These are phyloP conservation scores for Myotis planiceps DNA, from an alignment of 2,797 vertebrate species.

Conservation along the genomic window DNA sequence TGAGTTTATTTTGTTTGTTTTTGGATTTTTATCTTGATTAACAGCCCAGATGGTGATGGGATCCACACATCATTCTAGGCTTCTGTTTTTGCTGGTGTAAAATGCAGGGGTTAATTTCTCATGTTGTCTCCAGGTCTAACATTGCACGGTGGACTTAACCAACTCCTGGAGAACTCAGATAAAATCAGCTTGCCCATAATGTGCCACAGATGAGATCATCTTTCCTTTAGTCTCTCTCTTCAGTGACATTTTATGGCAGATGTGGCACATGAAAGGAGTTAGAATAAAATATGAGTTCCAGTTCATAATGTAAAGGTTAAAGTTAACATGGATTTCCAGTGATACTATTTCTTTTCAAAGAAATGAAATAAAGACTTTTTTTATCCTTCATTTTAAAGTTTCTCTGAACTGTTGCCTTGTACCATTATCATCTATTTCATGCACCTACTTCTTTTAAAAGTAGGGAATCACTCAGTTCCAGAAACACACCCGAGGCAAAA, in stretches of 20 bases:
- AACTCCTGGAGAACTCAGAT: background rate
- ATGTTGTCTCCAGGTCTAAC: background rate
- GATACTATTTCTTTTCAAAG: background rate
- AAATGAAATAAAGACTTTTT: background rate
- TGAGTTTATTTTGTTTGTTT: background rate
- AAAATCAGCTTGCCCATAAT: background rate
- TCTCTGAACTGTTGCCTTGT: background rate
- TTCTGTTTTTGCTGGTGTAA: background rate
- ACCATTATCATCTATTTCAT: background rate
- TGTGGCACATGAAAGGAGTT: background rate
- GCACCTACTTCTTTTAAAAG: background rate
- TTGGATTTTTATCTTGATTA: background rate
- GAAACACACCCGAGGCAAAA: constrained; percentile 26
- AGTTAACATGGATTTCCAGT: background rate
- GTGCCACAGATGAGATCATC: background rate
- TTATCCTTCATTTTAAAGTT: background rate
- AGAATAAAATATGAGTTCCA: background rate
- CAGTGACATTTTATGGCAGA: background rate
- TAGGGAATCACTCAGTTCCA: background rate
- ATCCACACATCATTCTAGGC: background rate
- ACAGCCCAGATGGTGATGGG: background rate
- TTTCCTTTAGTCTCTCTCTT: background rate
- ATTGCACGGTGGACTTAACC: background rate
- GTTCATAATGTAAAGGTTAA: background rate
- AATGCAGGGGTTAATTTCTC: background rate